Base-by-base conservation (phyloP, 2,888 invertebrate genomes). In the Agonopterix heracliana region DNA sequence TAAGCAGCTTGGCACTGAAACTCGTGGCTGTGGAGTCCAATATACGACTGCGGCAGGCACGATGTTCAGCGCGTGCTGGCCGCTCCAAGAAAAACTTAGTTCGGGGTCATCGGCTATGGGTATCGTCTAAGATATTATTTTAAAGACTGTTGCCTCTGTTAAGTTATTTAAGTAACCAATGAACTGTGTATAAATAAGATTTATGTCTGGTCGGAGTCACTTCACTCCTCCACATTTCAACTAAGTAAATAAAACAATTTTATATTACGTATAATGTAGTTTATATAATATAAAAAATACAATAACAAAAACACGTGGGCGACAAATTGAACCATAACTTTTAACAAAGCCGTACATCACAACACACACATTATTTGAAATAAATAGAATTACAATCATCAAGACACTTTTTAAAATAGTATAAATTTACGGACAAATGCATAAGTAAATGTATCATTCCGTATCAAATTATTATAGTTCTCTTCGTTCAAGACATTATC, bases 241-340 rank as follows among this genome's bases (percentile, higher is more conserved):
- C 26, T 26, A 7, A 26, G 26, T 26, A 63, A 70, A 61, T 61
- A 63, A 71, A 63, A 64, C 56, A 54, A 53, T 56, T 56, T 17
- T 49, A 48, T 49, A 54, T 44, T 50, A 17, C n/a, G 48, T 59
- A n/a, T n/a, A 45, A 54, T 60, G 45, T 63, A 55, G 58, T 70
- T 67, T 68, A 64, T 67, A 51, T 66, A 65, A 66, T 65, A 64
- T 26, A 26, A 5, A 26, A 26, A 26, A 26, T 26, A 26, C 26
- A 26, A 26, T 62, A 62, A 64, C 51, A 66, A 64, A 68, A 63
- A 40, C 55, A 51, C 48, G 58, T 56, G 55, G 13, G 14, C 10
- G n/a, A 47, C 13, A 26, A 11, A 45, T 41, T 41, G 34, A 38
- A 38, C 38, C 11, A 38, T 5, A 26, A 26, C 26, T 26, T 26